Evolutionary conservation across 2,888 invertebrate species (phyloP).

Genomic region (Tridacna crocea): DNA sequence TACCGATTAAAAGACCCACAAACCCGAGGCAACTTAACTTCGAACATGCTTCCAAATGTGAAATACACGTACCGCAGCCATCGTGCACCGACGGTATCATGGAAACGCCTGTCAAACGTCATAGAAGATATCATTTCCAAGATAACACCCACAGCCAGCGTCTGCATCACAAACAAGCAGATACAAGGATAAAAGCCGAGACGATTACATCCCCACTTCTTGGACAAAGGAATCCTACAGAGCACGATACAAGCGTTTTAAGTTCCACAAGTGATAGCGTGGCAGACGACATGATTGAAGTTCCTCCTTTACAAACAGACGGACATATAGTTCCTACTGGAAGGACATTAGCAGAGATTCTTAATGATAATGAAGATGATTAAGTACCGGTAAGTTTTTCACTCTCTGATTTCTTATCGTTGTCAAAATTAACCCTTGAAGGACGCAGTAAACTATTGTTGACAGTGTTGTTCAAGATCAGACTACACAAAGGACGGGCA

Average conservation of each 20-base stretch:
- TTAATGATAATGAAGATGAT: neutral
- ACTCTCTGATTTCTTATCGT: no score
- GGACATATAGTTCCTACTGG: conserved; percentile 6
- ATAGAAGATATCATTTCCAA: neutral
- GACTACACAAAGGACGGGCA: no score
- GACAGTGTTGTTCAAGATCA: no score
- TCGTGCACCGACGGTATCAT: conserved; percentile 17
- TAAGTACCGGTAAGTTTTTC: neutral
- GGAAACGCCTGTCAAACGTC: conserved; percentile 31
- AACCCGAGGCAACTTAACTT: conserved; percentile 53
- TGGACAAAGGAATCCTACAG: conserved; percentile 45
- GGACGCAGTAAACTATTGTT: no score
- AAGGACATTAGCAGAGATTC: conserved; percentile 9
- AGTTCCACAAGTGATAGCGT: conserved; percentile 44
- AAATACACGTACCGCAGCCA: neutral
- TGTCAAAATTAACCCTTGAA: no score
- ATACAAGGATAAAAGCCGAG: conserved; percentile 28
- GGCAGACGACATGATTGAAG: conserved; percentile 24
- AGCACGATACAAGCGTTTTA: conserved; percentile 49
- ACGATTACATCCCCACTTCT: conserved; percentile 47
- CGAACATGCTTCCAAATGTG: neutral
- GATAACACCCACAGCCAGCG: neutral
- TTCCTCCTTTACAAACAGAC: conserved; percentile 3
- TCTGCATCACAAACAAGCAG: neutral
- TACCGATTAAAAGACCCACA: neutral